Base-by-base conservation (phyloP, 2,113 vertebrate species). In the Elaphurus davidianus region DNA sequence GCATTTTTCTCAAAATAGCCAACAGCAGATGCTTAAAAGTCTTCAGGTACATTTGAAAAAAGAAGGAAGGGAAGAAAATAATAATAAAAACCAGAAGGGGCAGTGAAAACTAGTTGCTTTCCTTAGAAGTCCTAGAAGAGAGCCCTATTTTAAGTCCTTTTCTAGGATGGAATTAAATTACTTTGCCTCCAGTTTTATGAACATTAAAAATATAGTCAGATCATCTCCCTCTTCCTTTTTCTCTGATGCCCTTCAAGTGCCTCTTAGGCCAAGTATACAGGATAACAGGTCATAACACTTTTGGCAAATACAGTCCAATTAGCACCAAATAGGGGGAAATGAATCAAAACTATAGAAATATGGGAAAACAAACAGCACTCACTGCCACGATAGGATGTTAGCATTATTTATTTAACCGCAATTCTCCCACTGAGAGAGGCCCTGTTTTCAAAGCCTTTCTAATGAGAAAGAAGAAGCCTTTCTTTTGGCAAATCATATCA, bases 1-100 rank as follows among this genome's bases (percentile, higher is more conserved):
- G 54, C 47, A 57, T 94, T 78, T 96, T 96, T 87, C 97, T 96
- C 90, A 96, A 76, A 98, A 94, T 91, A 94, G 59, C 40, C 83
- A 79, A 30, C 6, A 74, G 88, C 45, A 79, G 88, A 78, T 93
- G 60, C 50, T 97, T 78, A 45, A 62, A 13, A 25, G n/a, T 88
- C 78, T 95, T 55, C n/a, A 86, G 97, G 93, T 95, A 96, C 27
- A 47, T 88, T 83, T 92, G 11, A 40, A 54, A 45, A 78, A 94
- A 30, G 5, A 82, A 71, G 50, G 17, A 2, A 36, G 67, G 36
- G 23, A 23, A 67, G 47, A 54, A 60, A 52, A 33, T 43, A 27
- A 21, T 45, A 47, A 55, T 13, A 60, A 57, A 83, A 83, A 5
- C 2, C 23, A 57, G 59, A 78, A 93, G 11, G 36, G 54, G 16